Percentiles rank a stretch among this genome's conserved stretches.
Conservation (phyloP, 2,113 vertebrate species). For the Coreoperca whiteheadi region DNA sequence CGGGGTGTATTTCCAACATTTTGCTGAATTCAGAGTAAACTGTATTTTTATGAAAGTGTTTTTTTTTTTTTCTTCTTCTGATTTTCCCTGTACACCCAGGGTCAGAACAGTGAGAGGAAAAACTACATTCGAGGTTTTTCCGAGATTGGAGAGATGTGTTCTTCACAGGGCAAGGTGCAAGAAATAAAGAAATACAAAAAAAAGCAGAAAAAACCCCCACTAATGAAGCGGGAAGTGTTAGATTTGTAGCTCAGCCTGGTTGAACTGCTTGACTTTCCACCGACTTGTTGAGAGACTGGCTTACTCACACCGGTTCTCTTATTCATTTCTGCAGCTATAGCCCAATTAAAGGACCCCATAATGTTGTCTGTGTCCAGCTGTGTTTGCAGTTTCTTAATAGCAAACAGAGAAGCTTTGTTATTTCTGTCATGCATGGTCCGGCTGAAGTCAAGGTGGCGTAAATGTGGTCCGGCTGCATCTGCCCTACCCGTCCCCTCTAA, state of each 20-base stretch:
- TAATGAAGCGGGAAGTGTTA: not conserved
- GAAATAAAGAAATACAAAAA: not conserved
- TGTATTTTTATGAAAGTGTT: constrained; percentile 1
- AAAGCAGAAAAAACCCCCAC: not conserved
- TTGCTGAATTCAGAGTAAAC: constrained; percentile 30
- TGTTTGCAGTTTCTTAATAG: not conserved
- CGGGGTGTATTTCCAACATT: constrained; percentile 3
- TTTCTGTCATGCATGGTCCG: not conserved
- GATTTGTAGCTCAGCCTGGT: not conserved
- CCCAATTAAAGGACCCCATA: too few relatives aligned
- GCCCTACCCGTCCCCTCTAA: not conserved
- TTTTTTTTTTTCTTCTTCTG: not conserved
- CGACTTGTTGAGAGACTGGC: not conserved
- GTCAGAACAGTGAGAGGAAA: constrained; percentile 11
- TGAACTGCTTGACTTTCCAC: not conserved
- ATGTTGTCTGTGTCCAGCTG: not conserved
- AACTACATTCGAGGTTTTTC: not conserved
- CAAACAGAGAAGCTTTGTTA: not conserved
- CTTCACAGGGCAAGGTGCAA: not conserved
- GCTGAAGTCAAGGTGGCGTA: not conserved
- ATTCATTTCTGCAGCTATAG: not conserved
- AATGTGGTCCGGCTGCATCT: not conserved
- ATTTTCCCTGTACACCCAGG: constrained; percentile 15
- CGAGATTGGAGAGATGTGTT: not conserved
- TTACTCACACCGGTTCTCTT: not conserved